Conservation (phyloP, 2,797 vertebrate genomes). For the Lagocephalus sceleratus region DNA sequence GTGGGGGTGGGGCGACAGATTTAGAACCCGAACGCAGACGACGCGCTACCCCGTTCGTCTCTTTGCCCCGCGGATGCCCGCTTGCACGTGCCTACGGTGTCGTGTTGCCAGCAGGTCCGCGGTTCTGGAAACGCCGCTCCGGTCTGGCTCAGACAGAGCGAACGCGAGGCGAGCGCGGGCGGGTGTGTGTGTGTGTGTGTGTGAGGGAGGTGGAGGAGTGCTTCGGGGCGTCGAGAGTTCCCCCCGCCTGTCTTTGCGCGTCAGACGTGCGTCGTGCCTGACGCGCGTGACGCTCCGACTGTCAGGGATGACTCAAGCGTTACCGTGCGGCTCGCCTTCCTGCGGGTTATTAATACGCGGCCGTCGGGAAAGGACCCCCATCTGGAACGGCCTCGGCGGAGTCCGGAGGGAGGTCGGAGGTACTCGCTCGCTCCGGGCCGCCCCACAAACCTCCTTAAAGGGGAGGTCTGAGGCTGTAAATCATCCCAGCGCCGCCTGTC, state of each 20-base stretch:
- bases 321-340: constrained; percentile 22
- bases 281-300: constrained; percentile 32
- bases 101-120: constrained; percentile 57
- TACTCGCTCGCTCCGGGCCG: not conserved
- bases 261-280: constrained; percentile 28
- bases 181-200: constrained; percentile 11
- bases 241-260: constrained; percentile 36
- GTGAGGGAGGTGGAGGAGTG: not conserved
- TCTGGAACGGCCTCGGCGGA: constrained; percentile 23
- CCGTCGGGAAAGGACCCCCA: constrained; percentile 52
- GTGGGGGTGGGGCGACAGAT: not conserved
- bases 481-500: too few relatives aligned
- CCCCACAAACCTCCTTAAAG: not conserved
- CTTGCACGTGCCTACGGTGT: constrained; percentile 33
- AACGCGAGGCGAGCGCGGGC: constrained; percentile 47
- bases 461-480: too few relatives aligned
- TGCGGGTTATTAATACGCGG: constrained; percentile 44
- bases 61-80: not conserved
- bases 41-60: not conserved
- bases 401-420: not conserved
- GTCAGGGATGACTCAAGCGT: constrained; percentile 52
- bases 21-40: constrained; percentile 10
- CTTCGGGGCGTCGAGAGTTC: constrained; percentile 47
- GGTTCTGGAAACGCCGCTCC: constrained; percentile 45
- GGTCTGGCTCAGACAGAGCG: constrained; percentile 46